A percentile compares a stretch with the other conserved stretches of the same genome.
Evolutionary conservation across 2,888 invertebrate genomes (phyloP).

Genomic region (Gasteruption jaculator): DNA sequence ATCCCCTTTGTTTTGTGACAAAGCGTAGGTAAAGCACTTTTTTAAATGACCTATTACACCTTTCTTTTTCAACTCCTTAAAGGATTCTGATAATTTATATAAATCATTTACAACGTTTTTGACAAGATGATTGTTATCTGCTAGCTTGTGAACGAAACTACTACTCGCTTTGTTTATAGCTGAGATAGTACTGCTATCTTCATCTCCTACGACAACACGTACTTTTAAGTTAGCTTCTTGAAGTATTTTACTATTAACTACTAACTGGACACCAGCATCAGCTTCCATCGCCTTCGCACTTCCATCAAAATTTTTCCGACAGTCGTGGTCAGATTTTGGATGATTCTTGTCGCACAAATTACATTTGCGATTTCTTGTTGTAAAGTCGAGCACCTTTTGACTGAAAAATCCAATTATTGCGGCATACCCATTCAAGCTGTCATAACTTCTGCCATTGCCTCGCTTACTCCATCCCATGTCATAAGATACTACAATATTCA

Average conservation of each 20-base stretch:
- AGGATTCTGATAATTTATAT: constrained; percentile 16
- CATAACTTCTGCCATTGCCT: constrained; percentile 27
- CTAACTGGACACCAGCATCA: constrained; percentile 24
- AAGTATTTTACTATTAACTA: constrained; percentile 24
- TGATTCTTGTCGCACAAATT: constrained; percentile 23
- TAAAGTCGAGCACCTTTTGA: constrained; percentile 27
- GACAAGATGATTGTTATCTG: constrained; percentile 24
- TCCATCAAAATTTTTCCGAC: constrained; percentile 29
- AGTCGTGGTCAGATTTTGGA: constrained; percentile 28
- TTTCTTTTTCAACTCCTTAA: constrained; percentile 21
- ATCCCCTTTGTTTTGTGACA: constrained; percentile 21
- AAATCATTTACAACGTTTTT: constrained; percentile 25
- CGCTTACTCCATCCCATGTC: constrained; percentile 32
- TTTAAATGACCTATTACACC: constrained; percentile 22
- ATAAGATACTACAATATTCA: constrained; percentile 31
- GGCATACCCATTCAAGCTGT: constrained; percentile 29
- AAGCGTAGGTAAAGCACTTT: constrained; percentile 21
- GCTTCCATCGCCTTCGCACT: constrained; percentile 37
- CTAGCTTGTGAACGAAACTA: constrained; percentile 21
- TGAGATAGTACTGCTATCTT: constrained; percentile 29
- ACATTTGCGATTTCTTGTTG: constrained; percentile 27
- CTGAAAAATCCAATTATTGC: constrained; percentile 29
- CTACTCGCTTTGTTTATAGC: constrained; percentile 21
- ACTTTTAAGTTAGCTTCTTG: constrained; percentile 22
- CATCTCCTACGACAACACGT: constrained; percentile 28